Evolutionary conservation across 1,140 invertebrate species (phyloP), one percentile per base, ranked within the genome.

Genomic region (Kradibia gibbosae): DNA sequence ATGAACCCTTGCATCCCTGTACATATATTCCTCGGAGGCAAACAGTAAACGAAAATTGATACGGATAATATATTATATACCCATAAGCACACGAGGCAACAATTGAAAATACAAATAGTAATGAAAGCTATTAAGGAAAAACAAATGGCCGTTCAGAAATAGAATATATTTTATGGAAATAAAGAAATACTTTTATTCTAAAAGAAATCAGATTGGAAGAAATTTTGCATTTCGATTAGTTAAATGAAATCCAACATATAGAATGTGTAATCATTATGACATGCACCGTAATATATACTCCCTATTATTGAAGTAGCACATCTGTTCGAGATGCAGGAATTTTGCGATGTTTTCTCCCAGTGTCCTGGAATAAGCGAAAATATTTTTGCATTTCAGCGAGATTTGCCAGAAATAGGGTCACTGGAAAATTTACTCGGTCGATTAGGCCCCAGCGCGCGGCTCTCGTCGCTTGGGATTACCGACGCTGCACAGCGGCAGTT

Each of bases 391-490:
- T 80, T 74, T 80, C 78, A 65, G 70, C 78, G 42, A 65, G 55
- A 74, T 50, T n/a, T 65, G 78, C 42, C 42, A 15, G 36, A 71
- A 74, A 80, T 45, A 74, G 42, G 78, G 78, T 80, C 78, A 65
- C 70, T 20, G 42, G 57, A 45, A 73, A 83, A 83, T 83, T 83
- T 71, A 83, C 72, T 80, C 65, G 78, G 73, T 70, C 77, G 82
- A 83, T 83, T 83, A 83, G 82, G 77, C 74, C 48, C 42, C 50
- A 15, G 42, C 39, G 74, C 57, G 36, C 15, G 67, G 78, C 39
- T 67, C 39, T 48, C 82, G 67, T 57, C 62, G 72, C 50, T 22
- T 31, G 72, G 76, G 78, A 76, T 83, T 80, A 70, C 62, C 57
- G 31, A n/a, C 11, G 72, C 70, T 70, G 34, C 48, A 36, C 70